Conservation (phyloP, 2,113 vertebrate species). For the Elachura formosa region DNA sequence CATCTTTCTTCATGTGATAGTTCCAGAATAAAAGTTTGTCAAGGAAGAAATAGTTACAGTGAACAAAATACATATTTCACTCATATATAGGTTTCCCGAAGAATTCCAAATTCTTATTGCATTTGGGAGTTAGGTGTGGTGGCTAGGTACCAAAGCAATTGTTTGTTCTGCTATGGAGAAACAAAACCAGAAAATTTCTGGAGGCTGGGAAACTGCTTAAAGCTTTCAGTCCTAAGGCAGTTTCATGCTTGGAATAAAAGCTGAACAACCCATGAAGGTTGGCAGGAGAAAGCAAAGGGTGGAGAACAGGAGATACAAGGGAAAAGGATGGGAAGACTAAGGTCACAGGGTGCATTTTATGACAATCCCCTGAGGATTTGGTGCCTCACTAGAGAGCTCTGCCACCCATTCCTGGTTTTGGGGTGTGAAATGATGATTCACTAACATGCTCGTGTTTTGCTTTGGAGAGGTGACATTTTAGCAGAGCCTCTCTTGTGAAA, state of each 20-base stretch:
- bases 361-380: background rate
- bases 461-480: conserved; percentile 29
- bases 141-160: background rate
- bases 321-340: background rate
- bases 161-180: conserved; percentile 36
- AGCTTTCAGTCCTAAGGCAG: conserved; percentile 61
- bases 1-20: background rate
- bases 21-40: background rate
- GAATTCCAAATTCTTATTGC: background rate
- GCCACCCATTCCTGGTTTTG: conserved; percentile 27
- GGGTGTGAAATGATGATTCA: conserved; percentile 55
- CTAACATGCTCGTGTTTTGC: background rate
- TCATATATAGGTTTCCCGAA: background rate
- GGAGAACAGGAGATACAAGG: background rate
- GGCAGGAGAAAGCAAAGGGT: background rate
- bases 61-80: background rate
- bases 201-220: conserved; percentile 50
- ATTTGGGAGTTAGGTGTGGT: conserved; percentile 2
- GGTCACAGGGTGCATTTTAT: conserved; percentile 1
- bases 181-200: conserved; percentile 19
- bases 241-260: conserved; percentile 52
- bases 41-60: background rate
- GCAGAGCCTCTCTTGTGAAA: conserved; percentile 44
- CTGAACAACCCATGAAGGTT: background rate
- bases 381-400: conserved; percentile 30